phyloP scores from a whole-genome alignment of 2,113 vertebrate species.

The Chaenogobius annularis region DNA sequence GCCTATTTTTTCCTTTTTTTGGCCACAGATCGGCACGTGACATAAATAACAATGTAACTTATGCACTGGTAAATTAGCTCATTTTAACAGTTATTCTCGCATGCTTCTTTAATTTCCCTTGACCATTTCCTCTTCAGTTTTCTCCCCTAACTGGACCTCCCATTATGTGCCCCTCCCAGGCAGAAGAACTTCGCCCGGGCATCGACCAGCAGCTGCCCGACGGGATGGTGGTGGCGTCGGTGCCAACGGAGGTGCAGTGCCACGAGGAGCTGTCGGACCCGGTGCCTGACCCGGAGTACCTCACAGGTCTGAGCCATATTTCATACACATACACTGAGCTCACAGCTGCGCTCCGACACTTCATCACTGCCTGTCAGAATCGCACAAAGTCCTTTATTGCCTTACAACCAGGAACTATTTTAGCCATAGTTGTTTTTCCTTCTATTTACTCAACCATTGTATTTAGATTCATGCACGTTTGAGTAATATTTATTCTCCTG shows the following conservation, averaged over 20 bases:
- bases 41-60: background rate
- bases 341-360: constrained; percentile 19
- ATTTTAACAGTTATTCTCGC: background rate
- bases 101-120: background rate
- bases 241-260: constrained; percentile 93
- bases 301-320: constrained; percentile 84
- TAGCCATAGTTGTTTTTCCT: no score
- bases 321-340: constrained; percentile 20
- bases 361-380: constrained; percentile 24
- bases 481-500: no score
- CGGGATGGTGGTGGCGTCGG: constrained; percentile 90
- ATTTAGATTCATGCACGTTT: no score
- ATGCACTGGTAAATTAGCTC: background rate
- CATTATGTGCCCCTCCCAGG: constrained; percentile 67
- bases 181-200: constrained; percentile 97
- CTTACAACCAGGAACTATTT: background rate
- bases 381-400: background rate
- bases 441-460: no score
- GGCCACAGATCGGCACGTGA: background rate
- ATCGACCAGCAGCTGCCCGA: constrained; percentile 96
- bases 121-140: background rate
- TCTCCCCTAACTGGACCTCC: constrained; percentile 12
- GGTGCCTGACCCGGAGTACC: constrained; percentile 89
- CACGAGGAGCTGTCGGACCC: constrained; percentile 93
- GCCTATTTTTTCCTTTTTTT: no score